Percentiles rank a stretch among this genome's conserved stretches.
Evolutionary conservation across 2,113 vertebrate genomes (phyloP).

Genomic region (Thymallus thymallus): DNA sequence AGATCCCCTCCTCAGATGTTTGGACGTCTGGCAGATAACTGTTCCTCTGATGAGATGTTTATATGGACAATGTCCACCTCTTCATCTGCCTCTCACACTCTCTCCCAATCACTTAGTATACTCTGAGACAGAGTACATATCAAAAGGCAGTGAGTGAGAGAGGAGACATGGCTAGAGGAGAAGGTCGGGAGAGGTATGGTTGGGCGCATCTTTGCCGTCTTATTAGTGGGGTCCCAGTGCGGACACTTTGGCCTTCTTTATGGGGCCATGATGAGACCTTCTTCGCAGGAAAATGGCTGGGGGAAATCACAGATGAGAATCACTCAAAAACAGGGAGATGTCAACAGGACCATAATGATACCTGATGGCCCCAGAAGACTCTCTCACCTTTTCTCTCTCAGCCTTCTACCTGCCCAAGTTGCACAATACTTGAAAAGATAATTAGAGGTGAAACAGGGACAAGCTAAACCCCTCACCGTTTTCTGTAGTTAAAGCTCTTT

Average conservation of each 20-base stretch:
- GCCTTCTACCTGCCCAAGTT: constrained; percentile 65
- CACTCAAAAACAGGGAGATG: constrained; percentile 75
- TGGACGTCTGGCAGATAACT: neutral
- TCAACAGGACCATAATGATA: constrained; percentile 79
- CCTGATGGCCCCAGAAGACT: constrained; percentile 74
- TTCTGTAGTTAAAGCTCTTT: constrained; percentile 71
- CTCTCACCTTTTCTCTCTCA: constrained; percentile 55
- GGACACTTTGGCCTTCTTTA: constrained; percentile 70
- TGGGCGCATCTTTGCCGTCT: constrained; percentile 63
- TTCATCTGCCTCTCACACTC: constrained; percentile 48
- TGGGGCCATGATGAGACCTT: constrained; percentile 65
- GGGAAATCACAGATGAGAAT: constrained; percentile 70
- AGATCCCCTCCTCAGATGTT: neutral
- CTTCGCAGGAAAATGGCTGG: constrained; percentile 67
- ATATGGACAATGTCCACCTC: constrained; percentile 20
- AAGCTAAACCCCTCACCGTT: constrained; percentile 66
- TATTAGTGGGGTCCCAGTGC: constrained; percentile 60
- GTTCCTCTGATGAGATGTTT: constrained; percentile 6
- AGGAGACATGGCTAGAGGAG: constrained; percentile 47
- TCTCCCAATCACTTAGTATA: constrained; percentile 48
- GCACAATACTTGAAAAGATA: constrained; percentile 74
- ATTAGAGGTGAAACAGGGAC: constrained; percentile 81
- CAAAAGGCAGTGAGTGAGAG: constrained; percentile 45
- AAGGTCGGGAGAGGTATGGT: constrained; percentile 50
- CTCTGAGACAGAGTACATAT: constrained; percentile 55